Base-by-base conservation (phyloP, 2,888 invertebrate species). In the Cistogaster globosa region DNA sequence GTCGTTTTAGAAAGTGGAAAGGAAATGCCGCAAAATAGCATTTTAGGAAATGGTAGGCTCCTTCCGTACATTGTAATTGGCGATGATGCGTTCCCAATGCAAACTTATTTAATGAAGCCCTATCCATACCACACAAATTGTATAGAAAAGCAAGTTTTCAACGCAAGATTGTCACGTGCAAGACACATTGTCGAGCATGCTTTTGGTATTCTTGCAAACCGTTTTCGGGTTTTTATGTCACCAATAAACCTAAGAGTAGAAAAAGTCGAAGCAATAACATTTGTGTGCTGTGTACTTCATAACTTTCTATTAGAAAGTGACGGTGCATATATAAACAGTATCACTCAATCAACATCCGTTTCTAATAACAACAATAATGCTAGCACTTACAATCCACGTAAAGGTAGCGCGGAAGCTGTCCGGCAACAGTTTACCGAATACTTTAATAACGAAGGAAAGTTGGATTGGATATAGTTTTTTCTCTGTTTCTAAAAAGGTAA, bases 61-160 rank as follows among this genome's bases (percentile, higher is more conserved):
- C 42, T 87, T 18, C 83, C 86, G 11, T 84, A 85, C 22, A 78
- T 78, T 53, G 57, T 84, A 75, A 77, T 83, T 14, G 79, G 48
- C 14, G 86, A 87, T 63, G 85, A 86, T 72, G 83, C 85, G 7
- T 81, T 85, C 65, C 78, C 87, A 2, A n/a, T 87, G 42, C 62
- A 83, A 62, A 58, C 48, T 2, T 60, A 85, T 71, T 16, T 87
- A n/a, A 63, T 86, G 55, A 87, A 87, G 36, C 87, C 86, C 5
- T 85, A 80, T 53, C 78, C 79, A 20, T 81, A 60, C 22, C 78
- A 78, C 20, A 79, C 71, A 45, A 63, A 51, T 12, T 18, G 6
- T n/a, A 48, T 9, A 8, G 57, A 76, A 6, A 76, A 76, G 55
- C 67, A 76, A 67, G 8, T 65, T 4, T 55, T 74, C 36, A 74